A percentile compares a stretch with the other conserved stretches of the same genome.
These are phyloP conservation scores for Oreochromis mossambicus DNA, from an alignment of 2,797 vertebrate genomes.

Conservation along the genomic window DNA sequence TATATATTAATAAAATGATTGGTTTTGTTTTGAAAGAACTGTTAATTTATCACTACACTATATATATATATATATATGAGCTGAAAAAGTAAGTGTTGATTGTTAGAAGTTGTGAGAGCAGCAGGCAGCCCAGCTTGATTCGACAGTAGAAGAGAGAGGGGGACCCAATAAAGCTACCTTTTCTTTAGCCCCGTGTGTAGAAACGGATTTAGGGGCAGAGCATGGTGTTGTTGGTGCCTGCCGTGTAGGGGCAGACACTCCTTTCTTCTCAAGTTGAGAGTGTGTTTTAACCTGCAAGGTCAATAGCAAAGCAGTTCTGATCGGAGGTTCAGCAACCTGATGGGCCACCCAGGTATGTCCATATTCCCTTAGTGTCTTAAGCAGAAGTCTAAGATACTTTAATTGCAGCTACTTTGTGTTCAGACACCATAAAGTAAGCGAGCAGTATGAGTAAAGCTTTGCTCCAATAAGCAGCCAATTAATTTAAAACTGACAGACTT, in stretches of 20 bases:
- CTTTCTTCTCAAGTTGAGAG: slow-evolving; percentile 59
- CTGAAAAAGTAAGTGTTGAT: background rate
- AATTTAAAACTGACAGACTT: background rate
- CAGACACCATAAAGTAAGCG: background rate
- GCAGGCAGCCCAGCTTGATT: background rate
- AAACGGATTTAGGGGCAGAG: slow-evolving; percentile 45
- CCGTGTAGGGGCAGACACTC: slow-evolving; percentile 36
- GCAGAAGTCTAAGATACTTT: background rate
- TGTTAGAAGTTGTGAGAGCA: slow-evolving; percentile 15
- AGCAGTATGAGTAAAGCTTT: background rate
- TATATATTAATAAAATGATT: background rate
- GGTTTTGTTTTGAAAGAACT: background rate
- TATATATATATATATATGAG: background rate
- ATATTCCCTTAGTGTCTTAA: background rate
- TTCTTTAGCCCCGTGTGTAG: slow-evolving; percentile 48
- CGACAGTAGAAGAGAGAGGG: background rate
- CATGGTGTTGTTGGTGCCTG: slow-evolving; percentile 33
- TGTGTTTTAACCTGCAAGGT: slow-evolving; percentile 62
- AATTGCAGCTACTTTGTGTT: background rate
- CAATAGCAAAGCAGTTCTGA: slow-evolving; percentile 51
- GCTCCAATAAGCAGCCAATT: background rate
- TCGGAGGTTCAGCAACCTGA: background rate
- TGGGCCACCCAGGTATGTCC: background rate
- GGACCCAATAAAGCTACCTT: slow-evolving; percentile 61
- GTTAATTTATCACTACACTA: background rate